phyloP scores from a whole-genome alignment of 2,888 invertebrate species.

The Anodontia alba region DNA sequence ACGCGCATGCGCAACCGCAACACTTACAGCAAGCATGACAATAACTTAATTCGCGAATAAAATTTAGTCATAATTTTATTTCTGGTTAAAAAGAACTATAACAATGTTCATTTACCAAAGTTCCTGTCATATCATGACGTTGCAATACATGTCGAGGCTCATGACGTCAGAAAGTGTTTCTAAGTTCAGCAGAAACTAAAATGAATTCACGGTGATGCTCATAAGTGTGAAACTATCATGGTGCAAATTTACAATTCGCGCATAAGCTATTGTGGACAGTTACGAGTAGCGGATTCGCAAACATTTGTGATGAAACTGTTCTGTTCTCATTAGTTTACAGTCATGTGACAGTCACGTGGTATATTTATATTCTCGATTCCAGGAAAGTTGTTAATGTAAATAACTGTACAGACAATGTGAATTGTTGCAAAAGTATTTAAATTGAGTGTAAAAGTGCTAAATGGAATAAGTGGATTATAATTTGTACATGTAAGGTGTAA shows the following conservation, averaged over 20 bases:
- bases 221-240: no score
- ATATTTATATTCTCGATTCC: constrained; percentile 3
- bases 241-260: no score
- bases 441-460: constrained; percentile 46
- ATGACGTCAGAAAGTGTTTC: no score
- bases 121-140: no score
- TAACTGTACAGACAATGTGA: constrained; percentile 1
- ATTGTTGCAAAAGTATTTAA: constrained; percentile 18
- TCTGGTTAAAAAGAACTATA: no score
- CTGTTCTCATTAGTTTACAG: not conserved
- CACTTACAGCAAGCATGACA: constrained; percentile 47
- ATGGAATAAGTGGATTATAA: constrained; percentile 19
- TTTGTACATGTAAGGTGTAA: not conserved
- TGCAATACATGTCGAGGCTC: no score
- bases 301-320: not conserved
- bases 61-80: not conserved
- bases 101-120: no score
- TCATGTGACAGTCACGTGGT: not conserved
- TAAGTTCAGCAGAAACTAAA: no score
- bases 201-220: no score
- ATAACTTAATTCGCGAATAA: not conserved
- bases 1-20: constrained; percentile 50
- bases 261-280: no score
- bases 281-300: no score
- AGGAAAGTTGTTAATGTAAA: constrained; percentile 9